Conservation (phyloP, 2,888 invertebrate genomes). For the Dyspetes luteomarginatus region DNA sequence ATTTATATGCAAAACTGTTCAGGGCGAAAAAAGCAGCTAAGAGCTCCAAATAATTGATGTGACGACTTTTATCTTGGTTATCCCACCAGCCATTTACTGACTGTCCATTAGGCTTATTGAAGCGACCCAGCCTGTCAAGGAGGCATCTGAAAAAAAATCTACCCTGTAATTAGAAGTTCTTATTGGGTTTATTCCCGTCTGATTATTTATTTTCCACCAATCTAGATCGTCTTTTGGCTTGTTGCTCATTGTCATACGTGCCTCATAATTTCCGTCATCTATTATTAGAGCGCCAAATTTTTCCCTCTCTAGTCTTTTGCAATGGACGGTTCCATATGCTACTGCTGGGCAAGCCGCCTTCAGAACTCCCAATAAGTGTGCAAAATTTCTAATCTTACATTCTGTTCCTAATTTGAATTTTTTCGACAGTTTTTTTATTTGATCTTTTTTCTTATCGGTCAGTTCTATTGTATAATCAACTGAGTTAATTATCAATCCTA, state of each 20-base stretch:
- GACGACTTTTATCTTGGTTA: conserved; percentile 1
- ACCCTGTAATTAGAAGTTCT: not conserved
- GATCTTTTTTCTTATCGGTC: not conserved
- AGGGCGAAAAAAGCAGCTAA: conserved; percentile 29
- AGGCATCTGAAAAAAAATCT: conserved; percentile 27
- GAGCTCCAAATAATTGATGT: conserved; percentile 40
- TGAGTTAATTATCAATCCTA: conserved; percentile 44
- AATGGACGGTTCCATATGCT: conserved; percentile 29
- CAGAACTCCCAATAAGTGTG: conserved; percentile 21
- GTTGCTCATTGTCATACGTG: conserved; percentile 21
- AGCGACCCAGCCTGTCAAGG: conserved; percentile 29
- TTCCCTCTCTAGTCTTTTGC: conserved; percentile 34
- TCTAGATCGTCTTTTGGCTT: conserved; percentile 31
- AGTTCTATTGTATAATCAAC: conserved; percentile 12
- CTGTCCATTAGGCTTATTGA: conserved; percentile 5
- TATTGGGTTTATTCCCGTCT: conserved; percentile 40
- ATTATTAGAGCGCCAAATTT: conserved; percentile 33
- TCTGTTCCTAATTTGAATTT: conserved; percentile 7
- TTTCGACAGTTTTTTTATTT: not conserved
- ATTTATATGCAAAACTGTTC: conserved; percentile 9
- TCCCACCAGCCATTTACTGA: conserved; percentile 4
- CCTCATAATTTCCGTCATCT: conserved; percentile 40
- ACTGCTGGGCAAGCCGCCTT: conserved; percentile 50
- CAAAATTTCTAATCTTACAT: conserved; percentile 24
- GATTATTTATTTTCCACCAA: conserved; percentile 50